Evolutionary conservation across 1,140 invertebrate genomes (phyloP), one percentile per base, ranked within the genome.

Genomic region (Drosophila parabipectinata): DNA sequence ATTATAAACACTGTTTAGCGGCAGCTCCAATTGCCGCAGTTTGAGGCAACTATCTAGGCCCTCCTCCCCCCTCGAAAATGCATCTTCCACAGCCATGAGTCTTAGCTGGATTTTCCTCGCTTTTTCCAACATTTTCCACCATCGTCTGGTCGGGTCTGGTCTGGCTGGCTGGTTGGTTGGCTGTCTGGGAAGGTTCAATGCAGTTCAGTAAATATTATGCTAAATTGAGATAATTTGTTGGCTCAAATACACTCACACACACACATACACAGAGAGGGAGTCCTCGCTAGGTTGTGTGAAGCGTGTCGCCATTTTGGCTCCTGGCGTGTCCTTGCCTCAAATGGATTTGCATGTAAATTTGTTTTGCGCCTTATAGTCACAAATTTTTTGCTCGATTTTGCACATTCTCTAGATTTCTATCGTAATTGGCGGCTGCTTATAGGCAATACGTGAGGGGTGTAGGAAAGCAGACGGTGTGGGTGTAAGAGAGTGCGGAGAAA

Each of bases 141-240:
- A 1, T 18, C 26, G 10, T n/a, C 32, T 34, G 28, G 3, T 39
- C 28, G 9, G 8, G n/a, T 18, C 18, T 1, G 18, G 18, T 18
- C 28, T 45, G 24, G 48, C 44, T 57, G 61, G 50, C 55, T 60
- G 76, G 50, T 12, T 41, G 37, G n/a, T 3, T 41, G 28, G 48
- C 44, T 59, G 62, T 57, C 59, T 61, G 77, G 54, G 50, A 50
- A 54, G 82, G 62, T 88, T 87, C 83, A 87, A 85, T 85, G 82
- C 82, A 85, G 78, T 87, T 87, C 83, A 75, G 82, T 85, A 85
- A 87, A 85, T 88, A 88, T 85, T 85, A 85, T 85, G 82, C 78
- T 85, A 85, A 85, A 85, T 85, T 85, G 82, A 85, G 82, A 85
- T 85, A 85, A 85, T 85, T 85, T 85, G 82, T 85, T 85, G 82